These are phyloP conservation scores for Metacarcinus magister DNA, from an alignment of 2,888 invertebrate genomes.

Conservation along the genomic window DNA sequence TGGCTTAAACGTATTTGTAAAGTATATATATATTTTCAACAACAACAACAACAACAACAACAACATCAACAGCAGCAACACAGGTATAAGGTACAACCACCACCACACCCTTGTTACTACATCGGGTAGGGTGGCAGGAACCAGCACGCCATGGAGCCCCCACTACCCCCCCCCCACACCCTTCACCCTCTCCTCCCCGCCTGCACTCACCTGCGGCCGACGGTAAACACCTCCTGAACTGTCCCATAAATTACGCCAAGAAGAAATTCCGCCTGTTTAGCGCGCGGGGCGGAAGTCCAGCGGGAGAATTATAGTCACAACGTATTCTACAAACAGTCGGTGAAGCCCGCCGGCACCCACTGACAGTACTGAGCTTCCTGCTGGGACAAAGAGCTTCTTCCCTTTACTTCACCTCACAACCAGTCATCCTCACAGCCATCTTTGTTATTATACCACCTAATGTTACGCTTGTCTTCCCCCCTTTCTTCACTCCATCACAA, in stretches of 20 bases:
- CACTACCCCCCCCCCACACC: neutral
- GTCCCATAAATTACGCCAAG: conserved; percentile 12
- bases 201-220: conserved; percentile 14
- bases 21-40: no score
- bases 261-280: conserved; percentile 31
- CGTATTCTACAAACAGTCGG: conserved; percentile 1
- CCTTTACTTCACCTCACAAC: neutral
- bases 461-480: no score
- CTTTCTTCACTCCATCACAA: no score
- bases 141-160: neutral
- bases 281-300: neutral
- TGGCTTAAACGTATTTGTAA: no score
- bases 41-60: neutral
- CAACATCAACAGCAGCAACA: neutral
- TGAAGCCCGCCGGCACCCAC: neutral
- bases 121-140: neutral
- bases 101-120: neutral
- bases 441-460: neutral
- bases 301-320: neutral
- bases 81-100: neutral
- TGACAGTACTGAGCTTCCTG: conserved; percentile 40
- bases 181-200: neutral
- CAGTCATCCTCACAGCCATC: neutral
- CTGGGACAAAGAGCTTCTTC: neutral
- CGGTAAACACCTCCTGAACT: conserved; percentile 31